These are phyloP conservation scores for Odontocerum albicorne DNA, from an alignment of 2,888 invertebrate species.

Conservation along the genomic window DNA sequence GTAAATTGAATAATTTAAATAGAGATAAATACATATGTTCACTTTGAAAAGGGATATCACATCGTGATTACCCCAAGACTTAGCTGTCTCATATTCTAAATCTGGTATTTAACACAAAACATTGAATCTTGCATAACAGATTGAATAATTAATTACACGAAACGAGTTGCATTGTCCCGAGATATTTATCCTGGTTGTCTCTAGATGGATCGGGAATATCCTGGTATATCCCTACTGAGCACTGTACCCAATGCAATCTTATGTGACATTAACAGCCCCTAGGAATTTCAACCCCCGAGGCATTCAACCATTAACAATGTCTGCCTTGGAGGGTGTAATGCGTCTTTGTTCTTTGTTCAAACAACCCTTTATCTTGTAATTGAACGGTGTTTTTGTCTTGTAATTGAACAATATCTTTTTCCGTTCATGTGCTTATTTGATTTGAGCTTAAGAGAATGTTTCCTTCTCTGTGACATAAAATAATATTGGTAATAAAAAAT, in stretches of 20 bases:
- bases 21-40: too few species aligned
- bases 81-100: too few species aligned
- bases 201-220: background rate
- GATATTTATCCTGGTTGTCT: too few species aligned
- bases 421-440: too few species aligned
- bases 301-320: slow-evolving; percentile 21
- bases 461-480: too few species aligned
- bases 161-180: slow-evolving; percentile 6
- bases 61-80: too few species aligned
- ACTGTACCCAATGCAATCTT: slow-evolving; percentile 12
- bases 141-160: slow-evolving; percentile 9
- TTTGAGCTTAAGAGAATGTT: too few species aligned
- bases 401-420: background rate
- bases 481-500: too few species aligned
- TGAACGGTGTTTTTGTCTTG: slow-evolving; percentile 14
- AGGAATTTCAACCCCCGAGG: slow-evolving; percentile 11
- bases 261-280: slow-evolving; percentile 21
- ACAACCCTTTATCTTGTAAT: slow-evolving; percentile 19
- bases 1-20: too few species aligned
- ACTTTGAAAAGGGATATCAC: too few species aligned
- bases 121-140: too few species aligned
- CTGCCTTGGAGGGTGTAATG: slow-evolving; percentile 19
- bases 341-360: slow-evolving; percentile 17
- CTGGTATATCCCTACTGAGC: background rate
- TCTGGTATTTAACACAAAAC: too few species aligned